A percentile compares a stretch with the other conserved stretches of the same genome.
Conservation (phyloP, 2,888 invertebrate species). For the Drosophila anomalata region DNA sequence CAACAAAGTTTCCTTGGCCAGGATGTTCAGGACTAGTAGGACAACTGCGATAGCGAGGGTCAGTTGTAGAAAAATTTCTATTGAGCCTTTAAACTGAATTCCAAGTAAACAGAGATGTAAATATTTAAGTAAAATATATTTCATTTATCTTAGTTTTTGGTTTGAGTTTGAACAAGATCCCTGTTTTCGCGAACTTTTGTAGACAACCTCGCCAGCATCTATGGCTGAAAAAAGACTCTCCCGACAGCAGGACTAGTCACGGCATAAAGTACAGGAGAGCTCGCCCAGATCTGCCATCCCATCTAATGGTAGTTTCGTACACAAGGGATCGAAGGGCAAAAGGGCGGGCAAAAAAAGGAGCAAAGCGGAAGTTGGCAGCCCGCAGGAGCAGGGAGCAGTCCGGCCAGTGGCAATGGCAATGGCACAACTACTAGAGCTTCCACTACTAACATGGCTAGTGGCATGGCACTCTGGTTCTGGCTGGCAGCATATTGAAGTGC, state of each 20-base stretch:
- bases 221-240: constrained; percentile 30
- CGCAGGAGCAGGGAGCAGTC: constrained; percentile 20
- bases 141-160: too few species aligned
- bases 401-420: constrained; percentile 30
- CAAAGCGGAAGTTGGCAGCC: constrained; percentile 32
- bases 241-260: constrained; percentile 32
- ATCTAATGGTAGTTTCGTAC: constrained; percentile 74
- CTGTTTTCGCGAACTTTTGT: not conserved
- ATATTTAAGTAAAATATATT: not conserved
- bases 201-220: constrained; percentile 46
- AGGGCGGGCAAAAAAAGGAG: constrained; percentile 39
- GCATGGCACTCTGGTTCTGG: constrained; percentile 31
- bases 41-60: constrained; percentile 25
- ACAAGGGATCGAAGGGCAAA: constrained; percentile 74
- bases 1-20: constrained; percentile 47
- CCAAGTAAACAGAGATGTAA: not conserved
- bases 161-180: not conserved
- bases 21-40: not conserved
- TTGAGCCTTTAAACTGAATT: not conserved
- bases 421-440: constrained; percentile 9
- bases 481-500: constrained; percentile 73
- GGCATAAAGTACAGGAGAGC: constrained; percentile 64
- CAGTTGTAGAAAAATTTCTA: not conserved
- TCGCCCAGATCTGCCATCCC: constrained; percentile 61
- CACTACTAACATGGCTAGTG: constrained; percentile 1